A percentile compares a stretch with the other conserved stretches of the same genome.
phyloP scores from a whole-genome alignment of 2,797 vertebrate species.

The Centroberyx gerrardi region DNA sequence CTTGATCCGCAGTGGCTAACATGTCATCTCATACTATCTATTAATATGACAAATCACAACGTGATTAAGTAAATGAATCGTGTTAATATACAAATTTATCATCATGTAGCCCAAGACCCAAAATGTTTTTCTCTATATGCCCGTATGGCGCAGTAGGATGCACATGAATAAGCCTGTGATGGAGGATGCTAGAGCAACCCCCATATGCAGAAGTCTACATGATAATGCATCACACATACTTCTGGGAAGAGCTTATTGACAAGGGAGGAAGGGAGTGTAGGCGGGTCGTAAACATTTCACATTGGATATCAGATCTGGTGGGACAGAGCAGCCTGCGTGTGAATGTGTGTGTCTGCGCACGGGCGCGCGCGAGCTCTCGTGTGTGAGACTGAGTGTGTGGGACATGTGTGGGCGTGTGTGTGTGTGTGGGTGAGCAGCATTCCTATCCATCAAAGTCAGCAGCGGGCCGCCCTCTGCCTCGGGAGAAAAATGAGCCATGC shows the following conservation, averaged over 20 bases:
- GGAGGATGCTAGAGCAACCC: constrained; percentile 65
- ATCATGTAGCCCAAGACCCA: constrained; percentile 38
- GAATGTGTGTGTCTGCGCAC: constrained; percentile 22
- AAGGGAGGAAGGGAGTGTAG: constrained; percentile 74
- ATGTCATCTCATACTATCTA: constrained; percentile 47
- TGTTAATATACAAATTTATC: constrained; percentile 71
- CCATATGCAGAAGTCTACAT: constrained; percentile 41
- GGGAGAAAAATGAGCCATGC: constrained; percentile 78
- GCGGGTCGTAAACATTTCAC: constrained; percentile 80
- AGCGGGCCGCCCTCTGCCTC: constrained; percentile 75
- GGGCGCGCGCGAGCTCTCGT: constrained; percentile 39
- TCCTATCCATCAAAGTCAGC: constrained; percentile 86
- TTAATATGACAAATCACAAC: constrained; percentile 61
- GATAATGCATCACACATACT: constrained; percentile 76
- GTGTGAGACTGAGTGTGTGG: constrained; percentile 68
- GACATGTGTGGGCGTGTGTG: constrained; percentile 72
- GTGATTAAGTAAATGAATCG: constrained; percentile 45
- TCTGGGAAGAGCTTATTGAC: constrained; percentile 82
- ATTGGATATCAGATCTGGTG: constrained; percentile 70
- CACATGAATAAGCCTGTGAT: constrained; percentile 74
- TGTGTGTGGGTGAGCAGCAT: constrained; percentile 83
- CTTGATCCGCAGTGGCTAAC: constrained; percentile 28
- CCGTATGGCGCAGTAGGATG: constrained; percentile 59
- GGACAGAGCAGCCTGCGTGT: constrained; percentile 64
- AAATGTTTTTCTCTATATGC: constrained; percentile 28